Conservation (phyloP, 2,888 invertebrate genomes). For the Tineola bisselliella region DNA sequence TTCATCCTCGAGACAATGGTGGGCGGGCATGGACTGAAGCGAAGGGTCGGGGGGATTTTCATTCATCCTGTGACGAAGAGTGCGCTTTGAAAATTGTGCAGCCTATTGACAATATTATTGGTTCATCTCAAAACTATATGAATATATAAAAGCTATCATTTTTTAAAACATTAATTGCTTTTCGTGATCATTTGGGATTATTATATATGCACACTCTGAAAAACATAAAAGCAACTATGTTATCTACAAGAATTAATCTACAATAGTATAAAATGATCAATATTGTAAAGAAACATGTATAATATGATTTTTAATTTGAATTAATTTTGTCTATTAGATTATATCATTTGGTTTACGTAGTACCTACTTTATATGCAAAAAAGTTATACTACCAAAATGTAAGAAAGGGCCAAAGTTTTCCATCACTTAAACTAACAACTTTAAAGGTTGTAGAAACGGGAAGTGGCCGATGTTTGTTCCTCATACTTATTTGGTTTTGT, state of each 20-base stretch:
- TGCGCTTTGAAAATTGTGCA: conserved; percentile 13
- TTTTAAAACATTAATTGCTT: too few relatives aligned
- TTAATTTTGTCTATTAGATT: too few relatives aligned
- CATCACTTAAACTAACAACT: conserved; percentile 2
- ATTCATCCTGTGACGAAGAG: conserved; percentile 21
- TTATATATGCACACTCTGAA: too few relatives aligned
- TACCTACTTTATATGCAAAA: too few relatives aligned
- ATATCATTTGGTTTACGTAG: too few relatives aligned
- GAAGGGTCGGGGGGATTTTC: conserved; percentile 23
- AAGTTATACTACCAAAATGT: background rate
- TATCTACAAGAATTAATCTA: too few relatives aligned
- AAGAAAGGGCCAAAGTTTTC: background rate
- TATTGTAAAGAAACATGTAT: too few relatives aligned
- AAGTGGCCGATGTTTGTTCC: conserved; percentile 28
- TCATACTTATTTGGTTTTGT: conserved; percentile 21
- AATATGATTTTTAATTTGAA: too few relatives aligned
- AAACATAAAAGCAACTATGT: too few relatives aligned
- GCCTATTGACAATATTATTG: conserved; percentile 34
- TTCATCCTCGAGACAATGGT: conserved; percentile 56
- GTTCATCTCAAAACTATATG: conserved; percentile 17
- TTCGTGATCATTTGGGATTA: too few relatives aligned
- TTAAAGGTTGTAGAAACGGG: conserved; percentile 22
- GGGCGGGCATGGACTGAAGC: conserved; percentile 33
- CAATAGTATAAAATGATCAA: too few relatives aligned
- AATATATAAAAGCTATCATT: too few relatives aligned